Conservation (phyloP, 2,113 vertebrate species). For the Siniperca knerii region DNA sequence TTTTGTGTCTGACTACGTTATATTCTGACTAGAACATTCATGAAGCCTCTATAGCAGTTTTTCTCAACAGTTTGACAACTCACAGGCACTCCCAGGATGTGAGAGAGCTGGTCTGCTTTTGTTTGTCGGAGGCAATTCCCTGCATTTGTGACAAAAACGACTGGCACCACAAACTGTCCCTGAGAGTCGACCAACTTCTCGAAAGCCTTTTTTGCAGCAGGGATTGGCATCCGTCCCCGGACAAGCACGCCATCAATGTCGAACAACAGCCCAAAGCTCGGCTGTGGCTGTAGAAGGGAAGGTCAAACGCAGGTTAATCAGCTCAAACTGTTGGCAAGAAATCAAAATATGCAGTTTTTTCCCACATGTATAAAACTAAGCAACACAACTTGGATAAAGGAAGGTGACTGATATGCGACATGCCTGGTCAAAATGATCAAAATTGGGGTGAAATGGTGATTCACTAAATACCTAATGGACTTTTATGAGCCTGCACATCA, state of each 20-base stretch:
- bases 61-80: slow-evolving; percentile 62
- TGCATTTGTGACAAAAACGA: slow-evolving; percentile 95
- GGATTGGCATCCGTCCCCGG: slow-evolving; percentile 89
- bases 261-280: slow-evolving; percentile 90
- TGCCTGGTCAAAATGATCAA: too few relatives aligned
- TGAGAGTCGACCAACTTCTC: slow-evolving; percentile 88
- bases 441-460: not conserved
- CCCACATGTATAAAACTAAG: not conserved
- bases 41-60: not conserved
- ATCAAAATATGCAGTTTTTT: not conserved
- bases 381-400: not conserved
- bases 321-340: not conserved
- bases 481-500: not conserved
- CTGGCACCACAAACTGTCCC: slow-evolving; percentile 90
- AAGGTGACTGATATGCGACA: not conserved
- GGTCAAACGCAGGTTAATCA: not conserved
- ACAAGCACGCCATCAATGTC: slow-evolving; percentile 93
- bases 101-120: slow-evolving; percentile 91
- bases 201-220: slow-evolving; percentile 89
- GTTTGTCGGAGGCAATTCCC: slow-evolving; percentile 91
- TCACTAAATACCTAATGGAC: not conserved
- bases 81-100: slow-evolving; percentile 90
- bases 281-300: slow-evolving; percentile 73
- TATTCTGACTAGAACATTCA: not conserved
- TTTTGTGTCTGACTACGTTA: not conserved